Base-by-base conservation (phyloP, 2,113 vertebrate species). In the Onychostruthus taczanowskii region DNA sequence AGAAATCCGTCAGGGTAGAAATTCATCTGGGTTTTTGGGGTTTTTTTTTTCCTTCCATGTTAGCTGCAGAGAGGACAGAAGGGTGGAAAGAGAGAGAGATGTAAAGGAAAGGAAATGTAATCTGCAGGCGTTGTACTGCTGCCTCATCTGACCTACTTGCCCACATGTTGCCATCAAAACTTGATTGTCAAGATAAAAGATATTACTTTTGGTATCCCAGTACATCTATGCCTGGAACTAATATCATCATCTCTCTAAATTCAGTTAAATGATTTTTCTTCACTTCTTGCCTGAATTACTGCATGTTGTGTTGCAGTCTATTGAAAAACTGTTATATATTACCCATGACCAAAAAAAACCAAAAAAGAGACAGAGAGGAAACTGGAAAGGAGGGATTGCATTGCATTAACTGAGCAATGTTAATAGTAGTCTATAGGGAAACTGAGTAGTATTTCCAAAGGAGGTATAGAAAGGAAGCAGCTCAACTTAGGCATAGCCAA, bases 241-340 rank as follows among this genome's bases (percentile, higher is more conserved):
- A 83, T 88, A 64, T 78, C 20, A 46, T 92, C n/a, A 31, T 77
- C 33, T 67, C 27, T 94, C 63, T 78, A 70, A 92, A 94, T 92
- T 91, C 46, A 58, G 26, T 67, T 96, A 84, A 87, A 94, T 62
- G 31, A 86, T 80, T 84, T 83, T 80, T 79, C 47, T 78, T 95
- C 39, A 41, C n/a, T 92, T 90, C 33, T 74, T 89, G 35, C 66
- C 43, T 73, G 84, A 74, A 86, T 69, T 75, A 67, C 72, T 59
- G 7, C 18, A 55, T 69, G 41, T 73, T 84, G 8, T 78, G 19
- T 74, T 78, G 50, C 35, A 58, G 35, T 81, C 20, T 63, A 9
- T 80, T 85, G 67, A 79, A 76, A 89, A 93, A 78, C 41, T 66
- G n/a, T 76, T 35, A 23, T 27, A 19, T 79, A 53, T 79, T 73